Base-by-base conservation (phyloP, 2,113 vertebrate genomes). In the Uria aalge region DNA sequence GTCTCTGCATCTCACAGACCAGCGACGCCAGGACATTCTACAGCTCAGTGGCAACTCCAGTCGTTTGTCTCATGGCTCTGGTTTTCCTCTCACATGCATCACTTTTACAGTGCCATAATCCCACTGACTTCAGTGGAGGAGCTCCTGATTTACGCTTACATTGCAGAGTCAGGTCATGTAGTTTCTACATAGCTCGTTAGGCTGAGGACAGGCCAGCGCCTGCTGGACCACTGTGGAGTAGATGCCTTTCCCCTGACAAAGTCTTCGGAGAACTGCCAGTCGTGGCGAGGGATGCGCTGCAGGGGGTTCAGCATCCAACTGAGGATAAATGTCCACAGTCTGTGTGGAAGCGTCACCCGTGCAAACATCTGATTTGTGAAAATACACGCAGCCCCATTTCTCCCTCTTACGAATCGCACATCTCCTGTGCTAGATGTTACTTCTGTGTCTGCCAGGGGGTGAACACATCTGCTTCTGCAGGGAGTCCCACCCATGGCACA, bases 281-380 rank as follows among this genome's bases (percentile, higher is more conserved):
- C 4, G 4, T 7, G 47, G 62, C 0, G 0, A 85, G 34, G 13
- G 23, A 73, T 60, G 32, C 1, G 4, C 26, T 32, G 7, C 47
- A 67, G 38, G 26, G 34, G 8, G 11, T 38, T 90, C 68, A 84
- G 47, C 47, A 77, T 36, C 40, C 19, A 27, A 16, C 24, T n/a
- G 20, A 85, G 48, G n/a, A 63, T 59, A 55, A 63, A 38, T 8
- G 32, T 36, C 48, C 24, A 60, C 14, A 23, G 14, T 23, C 40
- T 59, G 7, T 30, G n/a, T 27, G n/a, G 74, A 76, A 48, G 16
- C 34, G 78, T 89, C 55, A 60, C 63, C 38, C 60, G 18, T 8
- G 52, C 20, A 75, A 68, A 72, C 19, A 43, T 30, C 24, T 76
- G 34, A 81, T 67, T 47, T 56, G 41, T 18, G 45, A 40, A 77